A percentile compares a stretch with the other conserved stretches of the same genome.
These are phyloP conservation scores for Coregonus ussuriensis DNA, from an alignment of 2,797 vertebrate genomes.

Conservation along the genomic window DNA sequence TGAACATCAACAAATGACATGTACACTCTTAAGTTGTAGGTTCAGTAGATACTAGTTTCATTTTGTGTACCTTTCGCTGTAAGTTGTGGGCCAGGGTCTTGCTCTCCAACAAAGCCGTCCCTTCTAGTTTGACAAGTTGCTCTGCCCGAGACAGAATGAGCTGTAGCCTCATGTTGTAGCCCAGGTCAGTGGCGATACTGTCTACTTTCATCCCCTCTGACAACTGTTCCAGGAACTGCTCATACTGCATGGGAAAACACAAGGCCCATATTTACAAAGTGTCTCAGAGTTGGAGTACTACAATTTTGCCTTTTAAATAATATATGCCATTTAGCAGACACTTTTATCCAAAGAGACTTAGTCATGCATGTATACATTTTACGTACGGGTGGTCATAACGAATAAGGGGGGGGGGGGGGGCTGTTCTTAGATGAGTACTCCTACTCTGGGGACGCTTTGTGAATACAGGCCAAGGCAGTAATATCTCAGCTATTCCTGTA, in stretches of 20 bases:
- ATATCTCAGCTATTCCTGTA: background rate
- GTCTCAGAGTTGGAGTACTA: background rate
- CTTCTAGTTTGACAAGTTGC: conserved; percentile 85
- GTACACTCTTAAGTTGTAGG: too few relatives aligned
- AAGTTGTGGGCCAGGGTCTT: conserved; percentile 82
- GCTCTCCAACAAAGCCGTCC: conserved; percentile 80
- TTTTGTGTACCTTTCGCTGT: conserved; percentile 83
- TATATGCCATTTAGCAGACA: background rate
- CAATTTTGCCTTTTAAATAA: too few relatives aligned
- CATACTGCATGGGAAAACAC: conserved; percentile 70
- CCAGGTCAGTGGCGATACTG: conserved; percentile 79
- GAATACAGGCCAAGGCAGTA: background rate
- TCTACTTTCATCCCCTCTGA: conserved; percentile 85
- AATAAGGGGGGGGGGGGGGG: too few relatives aligned
- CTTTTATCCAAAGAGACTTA: background rate
- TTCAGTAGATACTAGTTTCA: background rate
- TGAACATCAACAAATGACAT: too few relatives aligned
- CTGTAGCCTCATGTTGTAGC: conserved; percentile 86
- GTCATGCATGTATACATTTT: background rate
- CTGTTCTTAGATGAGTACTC: too few relatives aligned
- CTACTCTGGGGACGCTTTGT: too few relatives aligned
- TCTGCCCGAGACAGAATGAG: conserved; percentile 80
- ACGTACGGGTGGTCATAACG: background rate
- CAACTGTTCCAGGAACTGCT: conserved; percentile 86
- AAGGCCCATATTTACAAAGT: background rate